Base-by-base conservation (phyloP, 37 sponge, comb jelly and placozoan species). In the Crambe crambe region DNA sequence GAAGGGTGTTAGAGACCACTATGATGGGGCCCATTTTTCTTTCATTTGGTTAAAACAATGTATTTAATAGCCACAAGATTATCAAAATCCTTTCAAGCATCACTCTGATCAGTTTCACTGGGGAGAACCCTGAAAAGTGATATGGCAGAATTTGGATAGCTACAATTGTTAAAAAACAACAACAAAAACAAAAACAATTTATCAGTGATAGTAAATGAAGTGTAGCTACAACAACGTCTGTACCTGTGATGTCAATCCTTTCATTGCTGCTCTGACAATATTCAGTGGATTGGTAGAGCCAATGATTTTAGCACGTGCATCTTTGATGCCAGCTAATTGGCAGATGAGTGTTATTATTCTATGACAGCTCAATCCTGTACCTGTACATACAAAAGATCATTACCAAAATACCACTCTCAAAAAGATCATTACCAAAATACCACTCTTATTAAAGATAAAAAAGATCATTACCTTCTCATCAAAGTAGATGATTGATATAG, bases 201-300 rank as follows among this genome's bases (percentile, higher is more conserved):
- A 47, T 47, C 12, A 47, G 6, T 15, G 51, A 15, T 6, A 15
- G 6, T 12, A 15, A 47, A 47, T 6, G 12, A 12, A 47, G 6
- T 12, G 6, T 6, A 47, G 10, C 12, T 12, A 47, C 12, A 15
- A 47, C 6, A 47, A 47, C 12, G 6, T 47, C 51, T 47, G 51
- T 47, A 40, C 70, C 85, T 94, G 95, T 20, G 64, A 34, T 18
- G 80, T 58, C 22, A 96, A 64, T 2, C 87, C 92, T 37, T 91
- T 87, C 34, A 96, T 87, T 17, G 92, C 67, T 22, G 95, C 96
- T 64, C 74, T 79, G 20, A 96, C 89, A 34, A 91, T 68, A 76
- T 94, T 94, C 37, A 87, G 70, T 1, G 78, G 95, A 44, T 94
- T 94, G 18, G 75, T 90, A 37, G 93, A 88, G 3, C 96, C 92